Evolutionary conservation across 53 echinoderm and acorn worm genomes (phyloP).

Genomic region (Crossaster papposus): DNA sequence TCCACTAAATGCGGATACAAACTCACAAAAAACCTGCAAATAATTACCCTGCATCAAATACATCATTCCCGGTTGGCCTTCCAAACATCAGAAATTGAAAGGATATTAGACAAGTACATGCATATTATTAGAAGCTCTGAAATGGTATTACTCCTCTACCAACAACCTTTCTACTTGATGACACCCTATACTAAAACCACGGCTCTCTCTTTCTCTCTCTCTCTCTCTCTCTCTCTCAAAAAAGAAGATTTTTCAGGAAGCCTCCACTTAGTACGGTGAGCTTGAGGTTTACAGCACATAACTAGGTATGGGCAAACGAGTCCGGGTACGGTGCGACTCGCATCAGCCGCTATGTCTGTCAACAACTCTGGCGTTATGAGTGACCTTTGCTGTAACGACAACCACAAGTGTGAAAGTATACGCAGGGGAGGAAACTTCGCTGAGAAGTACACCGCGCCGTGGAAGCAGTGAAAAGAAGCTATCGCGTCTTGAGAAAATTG

Average conservation of each 20-base stretch:
- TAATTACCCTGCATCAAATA: too few species aligned
- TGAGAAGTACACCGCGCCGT: neutral
- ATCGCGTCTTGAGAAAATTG: neutral
- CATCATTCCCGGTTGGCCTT: too few species aligned
- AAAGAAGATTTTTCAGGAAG: neutral
- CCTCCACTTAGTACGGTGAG: neutral
- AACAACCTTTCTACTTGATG: too few species aligned
- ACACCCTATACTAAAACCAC: neutral
- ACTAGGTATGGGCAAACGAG: neutral
- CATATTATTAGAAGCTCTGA: too few species aligned
- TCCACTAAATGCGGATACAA: too few species aligned
- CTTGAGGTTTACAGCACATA: neutral
- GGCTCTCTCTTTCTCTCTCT: too few species aligned
- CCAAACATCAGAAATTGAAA: too few species aligned
- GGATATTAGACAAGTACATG: too few species aligned
- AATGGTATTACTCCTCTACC: too few species aligned
- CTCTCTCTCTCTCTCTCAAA: too few species aligned
- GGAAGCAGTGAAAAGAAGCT: neutral
- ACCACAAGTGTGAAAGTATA: conserved; percentile 6
- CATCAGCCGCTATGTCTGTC: neutral
- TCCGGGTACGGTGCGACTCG: neutral
- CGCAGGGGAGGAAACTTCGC: neutral
- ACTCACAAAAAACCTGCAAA: too few species aligned
- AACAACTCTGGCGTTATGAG: neutral
- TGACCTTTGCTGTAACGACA: neutral